A percentile compares a stretch with the other conserved stretches of the same genome.
Evolutionary conservation across 1,140 invertebrate species (phyloP).

Genomic region (Stegodyphus dumicola): DNA sequence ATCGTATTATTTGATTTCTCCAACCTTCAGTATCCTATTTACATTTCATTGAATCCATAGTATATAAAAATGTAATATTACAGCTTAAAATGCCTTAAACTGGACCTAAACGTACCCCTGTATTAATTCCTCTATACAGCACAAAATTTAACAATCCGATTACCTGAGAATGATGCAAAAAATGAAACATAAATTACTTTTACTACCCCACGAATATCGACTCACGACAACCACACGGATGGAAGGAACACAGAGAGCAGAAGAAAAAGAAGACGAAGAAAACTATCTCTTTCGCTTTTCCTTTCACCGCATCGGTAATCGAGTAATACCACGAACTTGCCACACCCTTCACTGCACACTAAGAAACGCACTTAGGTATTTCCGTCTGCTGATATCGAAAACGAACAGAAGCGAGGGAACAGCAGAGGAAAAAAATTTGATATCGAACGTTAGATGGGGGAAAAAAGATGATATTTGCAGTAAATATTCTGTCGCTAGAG

Average conservation of each 20-base stretch:
- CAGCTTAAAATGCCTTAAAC: too few relatives aligned
- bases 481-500: constrained; percentile 21
- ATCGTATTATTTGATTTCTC: too few relatives aligned
- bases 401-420: not conserved
- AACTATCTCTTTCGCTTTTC: not conserved
- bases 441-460: not conserved
- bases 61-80: too few relatives aligned
- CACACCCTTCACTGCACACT: constrained; percentile 8
- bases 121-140: too few relatives aligned
- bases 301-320: constrained; percentile 24
- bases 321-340: constrained; percentile 13
- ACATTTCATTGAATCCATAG: too few relatives aligned
- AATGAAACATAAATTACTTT: too few relatives aligned
- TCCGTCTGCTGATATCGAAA: constrained; percentile 7
- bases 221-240: too few relatives aligned
- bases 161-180: too few relatives aligned
- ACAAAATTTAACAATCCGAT: too few relatives aligned
- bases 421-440: constrained; percentile 11
- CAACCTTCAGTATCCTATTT: too few relatives aligned
- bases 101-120: too few relatives aligned
- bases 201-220: too few relatives aligned
- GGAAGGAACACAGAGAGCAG: not conserved
- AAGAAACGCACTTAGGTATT: not conserved
- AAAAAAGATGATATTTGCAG: constrained; percentile 19
- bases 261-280: not conserved